Base-by-base conservation (phyloP, 2,888 invertebrate genomes). In the Zaprionus obscuricornis region DNA sequence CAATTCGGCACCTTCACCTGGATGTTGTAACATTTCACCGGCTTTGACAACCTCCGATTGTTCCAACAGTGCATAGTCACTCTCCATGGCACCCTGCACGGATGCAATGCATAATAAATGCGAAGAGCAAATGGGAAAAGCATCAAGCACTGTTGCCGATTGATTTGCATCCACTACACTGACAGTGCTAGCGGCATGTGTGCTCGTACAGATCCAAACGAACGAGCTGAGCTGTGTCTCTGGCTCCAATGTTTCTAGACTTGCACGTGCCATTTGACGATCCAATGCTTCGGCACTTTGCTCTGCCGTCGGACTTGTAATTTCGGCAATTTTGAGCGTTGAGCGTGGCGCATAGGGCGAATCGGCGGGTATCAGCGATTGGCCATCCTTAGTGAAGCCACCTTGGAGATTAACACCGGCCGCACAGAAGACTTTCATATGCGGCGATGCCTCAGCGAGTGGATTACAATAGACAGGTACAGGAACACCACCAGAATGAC, bases 391-490 rank as follows among this genome's bases (percentile, higher is more conserved):
- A 0, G 97, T 97, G 71, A 94, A 93, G 8, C 98, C 98, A 0
- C 98, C 98, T 76, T 94, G 95, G 49, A 98, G 91, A 89, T 98
- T 97, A 2, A 98, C 98, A 0, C 97, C 98, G 2, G 98, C 97
- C 0, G 99, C 99, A 90, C 99, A 99, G 92, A 98, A 97, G 50
- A 99, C 94, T 92, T 97, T 97, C 95, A 98, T 96, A 58, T 96
- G 96, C 0, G 96, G 95, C 86, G 97, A 97, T 54, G 95, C 95
- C 90, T 99, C 98, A 57, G 96, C 95, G 74, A 99, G 92, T 0
- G 99, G 99, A 85, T 98, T 93, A 90, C 97, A 97, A 90, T 97
- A 97, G 47, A 97, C 96, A 7, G 97, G 97, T 29, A 97, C 92
- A 5, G 93, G 93, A 0, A 93, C 93, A 0, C 93, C 92, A 1